Base-by-base conservation (phyloP, 2,888 invertebrate species). In the Lycaena phlaeas region DNA sequence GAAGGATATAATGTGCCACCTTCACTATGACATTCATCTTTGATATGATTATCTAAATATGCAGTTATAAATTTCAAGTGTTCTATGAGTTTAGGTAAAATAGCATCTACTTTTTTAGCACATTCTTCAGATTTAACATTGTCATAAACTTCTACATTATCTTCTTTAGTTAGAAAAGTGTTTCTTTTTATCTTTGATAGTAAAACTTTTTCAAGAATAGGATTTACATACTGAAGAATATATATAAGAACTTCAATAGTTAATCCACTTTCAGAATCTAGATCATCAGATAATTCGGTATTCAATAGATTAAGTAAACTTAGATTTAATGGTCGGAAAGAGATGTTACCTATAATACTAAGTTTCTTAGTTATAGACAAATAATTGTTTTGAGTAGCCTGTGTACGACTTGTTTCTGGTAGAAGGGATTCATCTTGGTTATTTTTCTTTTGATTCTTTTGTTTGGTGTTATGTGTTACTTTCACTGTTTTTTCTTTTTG, bases 121-220 rank as follows among this genome's bases (percentile, higher is more conserved):
- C 64, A 72, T 36, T 68, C 53, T 59, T 72, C 68, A 36, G 76
- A 79, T 56, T 68, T 70, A 39, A 52, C 53, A 27, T 59, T 52
- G 49, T 77, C 66, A 51, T 84, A 82, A 2, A 54, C 43, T 17
- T 47, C 48, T 38, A 46, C 36, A 44, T 46, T 50, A 37, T 73
- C 65, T 51, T 61, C 61, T 51, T 77, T 81, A 3, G 64, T 54
- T 1, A 81, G 54, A 59, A 76, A 77, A 14, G 75, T 71, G 25
- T 64, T 68, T 46, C 53, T 69, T 56, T 79, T 82, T 28, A 78
- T 68, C 55, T 70, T 79, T 11, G 79, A 68, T 40, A 79, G 52
- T 37, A 84, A 52, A 31, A 66, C 53, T 42, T 52, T 64, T 39
- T 74, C 71, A 27, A 82, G 44, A 43, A 65, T 68, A 31, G 44